Base-by-base conservation (phyloP, 2,797 vertebrate genomes). In the Phrynocephalus forsythii region DNA sequence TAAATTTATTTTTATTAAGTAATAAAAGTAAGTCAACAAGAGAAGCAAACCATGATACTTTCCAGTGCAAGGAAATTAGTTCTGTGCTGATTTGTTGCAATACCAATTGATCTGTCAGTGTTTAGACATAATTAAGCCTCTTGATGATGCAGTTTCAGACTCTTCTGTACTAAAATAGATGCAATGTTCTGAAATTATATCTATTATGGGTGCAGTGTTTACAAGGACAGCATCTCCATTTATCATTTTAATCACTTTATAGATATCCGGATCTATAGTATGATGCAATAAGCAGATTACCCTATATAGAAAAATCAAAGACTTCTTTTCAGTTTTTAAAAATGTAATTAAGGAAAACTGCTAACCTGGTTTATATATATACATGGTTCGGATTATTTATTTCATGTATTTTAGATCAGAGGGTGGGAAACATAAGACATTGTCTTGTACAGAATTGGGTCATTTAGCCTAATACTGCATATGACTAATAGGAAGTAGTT, bases 271-370 rank as follows among this genome's bases (percentile, higher is more conserved):
- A 6, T 28, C 76, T 10, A 50, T 56, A 67, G 18, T 18, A 71
- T 86, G 24, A 44, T 79, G n/a, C 28, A 68, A 79, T 52, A 71
- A 76, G 22, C 76, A 69, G n/a, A 66, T 79, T 48, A 48, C 28
- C 30, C 2, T 38, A 86, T 77, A 79, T 24, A 52, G 28, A 30
- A 86, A 56, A 33, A 79, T 71, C n/a, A 79, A 86, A 79, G 69
- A 79, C 26, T 44, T 86, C 68, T 69, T 24, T 79, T 69, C 10
- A 56, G 76, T 2, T 15, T 15, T 79, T 56, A 56, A 56, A 44
- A 56, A 71, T 79, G 69, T 79, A 56, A 52, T 69, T 79, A 69
- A 79, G 66, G 66, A 52, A 24, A 50, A 52, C 48, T 85, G 18
- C 28, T n/a, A 79, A n/a, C 66, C 22, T 52, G 30, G 3, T 78